phyloP scores from a whole-genome alignment of 2,113 vertebrate genomes.

The Gallinago media region DNA sequence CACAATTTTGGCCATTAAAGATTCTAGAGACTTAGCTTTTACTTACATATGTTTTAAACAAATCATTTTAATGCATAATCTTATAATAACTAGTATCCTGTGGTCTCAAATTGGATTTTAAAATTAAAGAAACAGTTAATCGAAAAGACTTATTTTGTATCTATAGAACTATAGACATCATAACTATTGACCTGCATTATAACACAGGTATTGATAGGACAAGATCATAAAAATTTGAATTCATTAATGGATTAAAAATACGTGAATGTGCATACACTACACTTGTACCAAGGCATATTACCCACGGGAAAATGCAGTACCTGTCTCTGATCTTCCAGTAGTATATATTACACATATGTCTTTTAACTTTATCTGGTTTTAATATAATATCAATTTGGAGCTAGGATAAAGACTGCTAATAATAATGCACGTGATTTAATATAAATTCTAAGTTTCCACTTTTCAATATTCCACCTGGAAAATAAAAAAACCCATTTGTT shows the following conservation, averaged over 20 bases:
- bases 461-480: neutral
- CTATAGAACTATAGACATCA: neutral
- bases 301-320: neutral
- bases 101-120: constrained; percentile 34
- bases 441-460: neutral
- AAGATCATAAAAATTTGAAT: neutral
- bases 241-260: neutral
- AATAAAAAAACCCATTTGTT: neutral
- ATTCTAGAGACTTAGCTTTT: neutral
- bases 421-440: neutral
- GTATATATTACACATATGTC: neutral
- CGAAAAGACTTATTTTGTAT: neutral
- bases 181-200: neutral
- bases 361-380: neutral
- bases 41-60: neutral
- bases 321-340: neutral
- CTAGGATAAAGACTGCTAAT: neutral
- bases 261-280: neutral
- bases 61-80: neutral
- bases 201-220: neutral
- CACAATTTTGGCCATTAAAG: neutral
- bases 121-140: neutral
- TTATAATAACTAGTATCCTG: neutral
- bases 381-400: neutral
- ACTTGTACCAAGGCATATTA: neutral